These are phyloP conservation scores for Meganola albula DNA, from an alignment of 2,888 invertebrate genomes.

Conservation along the genomic window DNA sequence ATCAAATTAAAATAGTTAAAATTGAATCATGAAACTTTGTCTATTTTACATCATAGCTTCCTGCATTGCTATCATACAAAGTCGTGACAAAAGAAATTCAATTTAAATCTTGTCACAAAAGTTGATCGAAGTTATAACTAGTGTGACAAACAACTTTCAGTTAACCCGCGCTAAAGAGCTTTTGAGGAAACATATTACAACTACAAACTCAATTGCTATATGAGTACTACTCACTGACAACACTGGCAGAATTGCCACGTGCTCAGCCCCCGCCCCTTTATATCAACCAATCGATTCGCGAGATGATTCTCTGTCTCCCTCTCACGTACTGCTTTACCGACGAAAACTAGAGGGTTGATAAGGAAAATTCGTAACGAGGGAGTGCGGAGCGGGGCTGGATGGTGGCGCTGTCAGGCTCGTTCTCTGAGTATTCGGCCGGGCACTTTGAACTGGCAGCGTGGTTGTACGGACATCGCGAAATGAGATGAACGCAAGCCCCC, in stretches of 20 bases:
- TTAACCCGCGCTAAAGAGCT: slow-evolving; percentile 39
- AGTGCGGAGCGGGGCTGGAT: slow-evolving; percentile 43
- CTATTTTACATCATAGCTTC: too few species aligned
- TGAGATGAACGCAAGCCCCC: slow-evolving; percentile 59
- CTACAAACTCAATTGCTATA: slow-evolving; percentile 44
- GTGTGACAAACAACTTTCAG: slow-evolving; percentile 33
- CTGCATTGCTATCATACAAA: background rate
- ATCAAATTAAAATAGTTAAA: too few species aligned
- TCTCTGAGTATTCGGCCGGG: slow-evolving; percentile 29
- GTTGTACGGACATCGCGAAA: slow-evolving; percentile 47
- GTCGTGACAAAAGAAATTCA: background rate
- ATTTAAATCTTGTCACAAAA: slow-evolving; percentile 14
- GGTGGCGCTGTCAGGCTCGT: slow-evolving; percentile 49
- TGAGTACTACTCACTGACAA: slow-evolving; percentile 44
- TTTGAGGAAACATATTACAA: slow-evolving; percentile 41
- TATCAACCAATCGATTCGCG: slow-evolving; percentile 67
- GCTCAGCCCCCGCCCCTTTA: slow-evolving; percentile 67
- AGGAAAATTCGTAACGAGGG: slow-evolving; percentile 34
- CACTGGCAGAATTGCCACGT: slow-evolving; percentile 62
- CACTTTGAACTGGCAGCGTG: slow-evolving; percentile 51
- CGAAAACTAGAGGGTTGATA: slow-evolving; percentile 42
- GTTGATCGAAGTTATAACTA: slow-evolving; percentile 18
- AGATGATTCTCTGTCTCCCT: slow-evolving; percentile 53
- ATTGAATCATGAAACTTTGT: too few species aligned
- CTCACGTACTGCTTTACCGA: slow-evolving; percentile 62